Evolutionary conservation across 2,888 invertebrate species (phyloP).

Genomic region (Hirtodrosophila duncani): DNA sequence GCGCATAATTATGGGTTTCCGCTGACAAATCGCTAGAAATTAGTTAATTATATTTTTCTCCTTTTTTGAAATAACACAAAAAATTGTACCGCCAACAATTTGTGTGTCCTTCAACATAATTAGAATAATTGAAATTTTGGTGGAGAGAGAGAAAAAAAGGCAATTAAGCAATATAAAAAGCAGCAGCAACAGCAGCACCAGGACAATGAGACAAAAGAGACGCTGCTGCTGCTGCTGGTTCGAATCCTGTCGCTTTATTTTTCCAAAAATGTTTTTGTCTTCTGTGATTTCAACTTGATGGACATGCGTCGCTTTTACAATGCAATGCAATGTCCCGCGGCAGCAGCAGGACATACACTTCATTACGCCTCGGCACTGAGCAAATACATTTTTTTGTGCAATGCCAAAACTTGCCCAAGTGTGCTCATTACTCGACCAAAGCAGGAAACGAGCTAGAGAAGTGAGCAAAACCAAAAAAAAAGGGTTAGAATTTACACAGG

Average conservation of each 20-base stretch:
- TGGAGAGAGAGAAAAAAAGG: constrained; percentile 32
- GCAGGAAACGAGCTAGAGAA: constrained; percentile 9
- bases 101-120: constrained; percentile 38
- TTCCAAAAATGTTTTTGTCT: too few species aligned
- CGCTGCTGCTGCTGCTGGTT: constrained; percentile 10
- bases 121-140: constrained; percentile 58
- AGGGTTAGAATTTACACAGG: constrained; percentile 9
- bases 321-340: constrained; percentile 57
- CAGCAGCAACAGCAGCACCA: constrained; percentile 25
- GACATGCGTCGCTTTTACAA: constrained; percentile 44
- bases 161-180: constrained; percentile 63
- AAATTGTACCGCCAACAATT: too few species aligned
- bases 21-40: constrained; percentile 62
- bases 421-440: constrained; percentile 54
- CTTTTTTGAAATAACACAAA: too few species aligned
- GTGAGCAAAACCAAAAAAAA: neutral
- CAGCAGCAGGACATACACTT: constrained; percentile 27
- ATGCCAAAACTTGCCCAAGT: constrained; percentile 53
- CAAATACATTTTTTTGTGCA: constrained; percentile 56
- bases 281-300: constrained; percentile 57
- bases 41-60: constrained; percentile 66
- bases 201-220: constrained; percentile 28
- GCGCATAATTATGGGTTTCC: constrained; percentile 48
- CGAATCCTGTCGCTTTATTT: too few species aligned
- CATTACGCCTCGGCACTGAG: constrained; percentile 46